phyloP scores from a whole-genome alignment of 2,113 vertebrate species.

The Parotia lawesii region DNA sequence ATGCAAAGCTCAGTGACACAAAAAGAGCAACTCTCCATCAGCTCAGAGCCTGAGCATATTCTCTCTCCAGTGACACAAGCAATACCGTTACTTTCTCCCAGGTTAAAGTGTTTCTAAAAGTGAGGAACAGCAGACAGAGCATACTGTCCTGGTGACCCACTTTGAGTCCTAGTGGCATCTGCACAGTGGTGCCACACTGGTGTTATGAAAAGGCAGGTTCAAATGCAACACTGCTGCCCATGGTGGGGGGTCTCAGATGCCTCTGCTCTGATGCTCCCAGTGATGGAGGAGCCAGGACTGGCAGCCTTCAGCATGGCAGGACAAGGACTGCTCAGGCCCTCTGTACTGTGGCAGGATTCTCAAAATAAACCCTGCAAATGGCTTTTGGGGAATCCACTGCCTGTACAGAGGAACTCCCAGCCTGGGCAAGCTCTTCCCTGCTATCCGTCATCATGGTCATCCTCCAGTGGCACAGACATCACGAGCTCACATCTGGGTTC shows the following conservation, averaged over 20 bases:
- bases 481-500: rapidly evolving
- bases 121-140: rapidly evolving
- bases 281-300: neutral
- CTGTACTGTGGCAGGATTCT: neutral
- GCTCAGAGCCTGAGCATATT: rapidly evolving
- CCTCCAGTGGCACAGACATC: rapidly evolving
- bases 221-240: neutral
- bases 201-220: rapidly evolving
- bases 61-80: neutral
- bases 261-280: neutral
- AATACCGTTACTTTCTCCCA: neutral
- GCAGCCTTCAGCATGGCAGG: neutral
- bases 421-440: neutral
- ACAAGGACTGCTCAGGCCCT: neutral
- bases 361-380: neutral
- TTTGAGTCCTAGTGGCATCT: neutral
- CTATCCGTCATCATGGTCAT: neutral
- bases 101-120: neutral
- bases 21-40: neutral
- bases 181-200: rapidly evolving
- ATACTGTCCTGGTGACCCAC: neutral
- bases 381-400: neutral
- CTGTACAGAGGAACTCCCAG: neutral
- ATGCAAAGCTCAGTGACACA: neutral
- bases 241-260: rapidly evolving